These are phyloP conservation scores for Cassiopea xamachana DNA, from an alignment of 30 jellyfish, hydroid and myxozoan genomes.

Conservation along the genomic window DNA sequence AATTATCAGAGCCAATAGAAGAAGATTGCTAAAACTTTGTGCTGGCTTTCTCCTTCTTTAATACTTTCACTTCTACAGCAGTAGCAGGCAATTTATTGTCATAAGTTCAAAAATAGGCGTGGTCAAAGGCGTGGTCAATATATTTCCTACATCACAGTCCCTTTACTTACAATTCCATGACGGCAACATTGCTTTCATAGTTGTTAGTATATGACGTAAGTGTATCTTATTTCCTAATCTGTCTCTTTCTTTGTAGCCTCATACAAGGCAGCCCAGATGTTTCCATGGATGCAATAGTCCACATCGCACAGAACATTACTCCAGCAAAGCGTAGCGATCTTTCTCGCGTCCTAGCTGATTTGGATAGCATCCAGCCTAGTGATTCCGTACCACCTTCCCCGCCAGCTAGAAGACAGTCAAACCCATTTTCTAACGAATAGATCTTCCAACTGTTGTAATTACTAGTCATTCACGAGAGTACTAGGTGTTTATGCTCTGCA, in stretches of 20 bases:
- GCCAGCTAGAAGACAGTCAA: conserved; percentile 7
- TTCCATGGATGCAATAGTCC: conserved; percentile 95
- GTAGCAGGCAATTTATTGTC: too few relatives aligned
- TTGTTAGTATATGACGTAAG: too few relatives aligned
- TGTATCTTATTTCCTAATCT: neutral
- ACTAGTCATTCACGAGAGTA: neutral
- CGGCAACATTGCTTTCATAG: too few relatives aligned
- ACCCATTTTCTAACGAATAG: neutral
- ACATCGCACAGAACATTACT: conserved; percentile 84
- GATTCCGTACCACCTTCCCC: conserved; percentile 49
- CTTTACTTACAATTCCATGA: too few relatives aligned
- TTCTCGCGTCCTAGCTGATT: conserved; percentile 86
- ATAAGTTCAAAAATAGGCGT: too few relatives aligned
- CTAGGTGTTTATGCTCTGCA: neutral
- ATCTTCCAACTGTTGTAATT: neutral
- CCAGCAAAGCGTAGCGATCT: conserved; percentile 83
- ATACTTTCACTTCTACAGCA: too few relatives aligned
- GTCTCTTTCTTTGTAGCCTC: conserved; percentile 48
- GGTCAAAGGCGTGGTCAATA: too few relatives aligned
- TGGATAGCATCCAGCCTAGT: conserved; percentile 47
- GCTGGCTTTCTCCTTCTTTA: too few relatives aligned
- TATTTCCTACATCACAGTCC: too few relatives aligned
- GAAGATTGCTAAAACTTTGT: too few relatives aligned
- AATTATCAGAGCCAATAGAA: too few relatives aligned
- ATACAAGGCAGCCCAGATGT: conserved; percentile 87